Evolutionary conservation across 2,797 vertebrate genomes (phyloP), one percentile per base, ranked within the genome.

Genomic region (Xenopus petersii): DNA sequence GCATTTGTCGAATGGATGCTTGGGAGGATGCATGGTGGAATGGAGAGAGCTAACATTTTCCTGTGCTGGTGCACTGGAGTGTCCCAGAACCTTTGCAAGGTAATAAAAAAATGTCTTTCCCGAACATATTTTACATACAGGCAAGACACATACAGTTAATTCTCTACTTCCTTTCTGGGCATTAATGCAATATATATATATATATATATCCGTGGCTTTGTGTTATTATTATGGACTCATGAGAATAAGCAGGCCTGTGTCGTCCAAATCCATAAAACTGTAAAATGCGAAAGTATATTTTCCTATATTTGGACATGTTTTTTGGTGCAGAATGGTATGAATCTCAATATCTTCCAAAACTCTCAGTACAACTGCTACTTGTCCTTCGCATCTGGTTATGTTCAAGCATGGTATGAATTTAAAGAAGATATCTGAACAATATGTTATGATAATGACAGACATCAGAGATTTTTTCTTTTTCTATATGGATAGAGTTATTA

Each of bases 311-410:
- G 68, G 80, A 80, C 67, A 4, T 79, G 83, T 56, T 73, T 67
- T 21, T 49, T 54, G 74, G 81, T 82, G 77, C 33, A 84, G 64
- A 80, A 67, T 73, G 73, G 75, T 76, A 2, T 59, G 47, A 76
- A 74, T 83, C 67, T 72, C 71, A 79, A 69, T 80, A 78, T 81
- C 77, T 83, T 82, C 83, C 85, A 75, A 83, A 90, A 88, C 83
- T 86, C 80, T 82, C 60, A 79, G 24, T 74, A 75, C 83, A 84
- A 84, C 85, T 84, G 86, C 83, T 86, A 63, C 47, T 81, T 55
- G 81, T 81, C 75, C 83, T 74, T 86, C 83, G 83, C 82, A 81
- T 84, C 85, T 82, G 80, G 83, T 82, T 86, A 75, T 80, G 70
- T 76, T 89, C 70, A 86, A 87, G 64, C 71, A 80, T 70, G 81